Base-by-base conservation (phyloP, 2,797 vertebrate species). In the Hoplostethus atlanticus region DNA sequence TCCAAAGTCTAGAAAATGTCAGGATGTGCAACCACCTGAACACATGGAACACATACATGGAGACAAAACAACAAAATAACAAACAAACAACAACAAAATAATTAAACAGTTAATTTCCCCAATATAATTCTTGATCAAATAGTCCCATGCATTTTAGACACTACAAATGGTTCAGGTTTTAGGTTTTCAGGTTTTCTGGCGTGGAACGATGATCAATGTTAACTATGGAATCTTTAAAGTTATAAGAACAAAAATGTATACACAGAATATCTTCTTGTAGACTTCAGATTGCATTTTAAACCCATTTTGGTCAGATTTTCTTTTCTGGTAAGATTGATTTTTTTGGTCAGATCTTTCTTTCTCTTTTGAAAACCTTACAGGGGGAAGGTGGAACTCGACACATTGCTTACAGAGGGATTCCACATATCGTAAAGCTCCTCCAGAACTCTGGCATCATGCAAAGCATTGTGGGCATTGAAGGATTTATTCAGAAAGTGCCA, bases 391-490 rank as follows among this genome's bases (percentile, higher is more conserved):
- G 64, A 73, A 0, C 0, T 62, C 0, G 0, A 0, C 15, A 0
- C 0, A 21, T 21, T 1, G 21, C 0, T 5, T 0, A 0, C 16
- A 0, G 21, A 21, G 21, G 84, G 90, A 0, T 0, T n/a, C 93
- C 90, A 94, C 0, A 0, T 0, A 4, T 54, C 50, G 73, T 79
- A 94, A 21, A 95, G 81, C 60, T 90, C 76, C 84, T 94, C 90
- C 62, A 95, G 87, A 47, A 76, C 73, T 55, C 8, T 81, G 21
- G 79, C 86, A 3, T 95, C 93, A 54, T 92, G 92, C 11, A 75
- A 0, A 0, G 92, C 93, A 12, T 94, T 66, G 3, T 95, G 93
- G 17, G 92, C 93, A 0, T 57, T 0, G 42, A 93, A 93, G 31
- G 31, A 0, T 60, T 55, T 67, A 0, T 16, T 1, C 38, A 95